Evolutionary conservation across 1,140 invertebrate species (phyloP).

Genomic region (Popillia japonica): DNA sequence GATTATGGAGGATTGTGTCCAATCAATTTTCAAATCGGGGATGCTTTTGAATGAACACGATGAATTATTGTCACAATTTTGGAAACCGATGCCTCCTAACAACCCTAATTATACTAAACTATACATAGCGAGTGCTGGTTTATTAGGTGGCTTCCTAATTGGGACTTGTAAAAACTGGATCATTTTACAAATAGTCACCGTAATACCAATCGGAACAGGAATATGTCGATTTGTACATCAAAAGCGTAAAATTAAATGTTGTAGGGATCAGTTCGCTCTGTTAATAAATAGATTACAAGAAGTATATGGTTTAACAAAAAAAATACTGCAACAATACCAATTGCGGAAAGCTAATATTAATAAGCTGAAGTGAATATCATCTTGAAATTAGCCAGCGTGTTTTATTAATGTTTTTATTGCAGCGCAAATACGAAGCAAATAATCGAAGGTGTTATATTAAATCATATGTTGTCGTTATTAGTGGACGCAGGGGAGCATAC

Average conservation of each 20-base stretch:
- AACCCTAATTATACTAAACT: not conserved
- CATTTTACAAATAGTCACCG: not conserved
- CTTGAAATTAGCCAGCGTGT: no score
- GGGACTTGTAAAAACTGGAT: not conserved
- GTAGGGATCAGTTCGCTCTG: not conserved
- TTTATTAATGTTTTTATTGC: not conserved
- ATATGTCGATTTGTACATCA: not conserved
- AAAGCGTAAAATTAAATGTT: not conserved
- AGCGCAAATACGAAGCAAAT: not conserved
- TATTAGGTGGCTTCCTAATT: not conserved
- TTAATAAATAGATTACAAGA: not conserved
- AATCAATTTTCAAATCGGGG: conserved; percentile 4
- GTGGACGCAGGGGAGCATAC: not conserved
- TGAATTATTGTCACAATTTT: conserved; percentile 8
- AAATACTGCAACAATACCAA: not conserved
- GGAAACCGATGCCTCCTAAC: not conserved
- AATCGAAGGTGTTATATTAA: not conserved
- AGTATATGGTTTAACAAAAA: not conserved
- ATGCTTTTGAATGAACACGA: conserved; percentile 20
- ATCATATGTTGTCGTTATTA: not conserved
- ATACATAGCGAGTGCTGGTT: not conserved
- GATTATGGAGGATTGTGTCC: not conserved
- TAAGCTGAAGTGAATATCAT: not conserved
- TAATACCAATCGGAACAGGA: not conserved
- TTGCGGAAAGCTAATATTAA: not conserved